Conservation (phyloP, 2,113 vertebrate species). For the Mystacornis crossleyi region DNA sequence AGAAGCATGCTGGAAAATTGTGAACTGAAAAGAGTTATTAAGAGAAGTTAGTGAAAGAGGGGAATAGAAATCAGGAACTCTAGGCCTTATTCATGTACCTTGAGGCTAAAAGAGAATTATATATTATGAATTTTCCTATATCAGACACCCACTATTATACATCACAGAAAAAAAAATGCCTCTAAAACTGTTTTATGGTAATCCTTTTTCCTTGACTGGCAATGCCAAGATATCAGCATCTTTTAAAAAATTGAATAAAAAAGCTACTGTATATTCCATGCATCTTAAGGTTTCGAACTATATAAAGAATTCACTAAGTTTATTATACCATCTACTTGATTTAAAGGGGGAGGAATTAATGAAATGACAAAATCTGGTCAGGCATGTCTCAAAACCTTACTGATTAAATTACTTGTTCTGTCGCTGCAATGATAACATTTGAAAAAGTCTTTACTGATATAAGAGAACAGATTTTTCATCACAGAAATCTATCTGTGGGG, state of each 20-base stretch:
- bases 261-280: background rate
- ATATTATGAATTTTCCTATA: background rate
- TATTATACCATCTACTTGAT: background rate
- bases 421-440: background rate
- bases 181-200: background rate
- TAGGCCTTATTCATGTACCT: background rate
- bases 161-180: background rate
- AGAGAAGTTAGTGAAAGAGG: background rate
- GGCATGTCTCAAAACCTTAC: background rate
- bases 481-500: background rate
- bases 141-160: background rate
- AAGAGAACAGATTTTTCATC: background rate
- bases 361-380: background rate
- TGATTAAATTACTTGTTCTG: background rate
- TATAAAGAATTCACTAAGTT: background rate
- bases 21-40: background rate
- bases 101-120: background rate
- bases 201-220: background rate
- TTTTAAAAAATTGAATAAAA: background rate
- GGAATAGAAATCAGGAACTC: background rate
- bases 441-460: background rate
- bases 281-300: background rate
- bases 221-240: background rate
- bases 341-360: slow-evolving; percentile 27
- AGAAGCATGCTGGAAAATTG: background rate